Percentiles rank a stretch among this genome's conserved stretches.
Evolutionary conservation across 2,797 vertebrate species (phyloP).

Genomic region (Amniataba percoides): DNA sequence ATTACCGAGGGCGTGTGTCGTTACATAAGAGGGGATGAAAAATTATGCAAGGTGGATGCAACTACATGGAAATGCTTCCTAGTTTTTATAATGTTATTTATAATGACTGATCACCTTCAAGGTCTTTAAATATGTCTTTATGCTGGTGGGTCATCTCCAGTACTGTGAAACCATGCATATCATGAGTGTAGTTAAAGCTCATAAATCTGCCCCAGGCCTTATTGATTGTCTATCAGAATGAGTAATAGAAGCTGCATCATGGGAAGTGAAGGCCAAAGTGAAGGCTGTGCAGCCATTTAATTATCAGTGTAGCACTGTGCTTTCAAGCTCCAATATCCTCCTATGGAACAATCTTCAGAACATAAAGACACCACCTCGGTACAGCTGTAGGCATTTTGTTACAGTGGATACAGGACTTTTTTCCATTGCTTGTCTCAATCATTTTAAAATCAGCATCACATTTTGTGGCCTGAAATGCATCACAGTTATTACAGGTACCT

Average conservation of each 20-base stretch:
- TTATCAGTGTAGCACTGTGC: background rate
- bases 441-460: background rate
- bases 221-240: slow-evolving; percentile 2
- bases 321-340: background rate
- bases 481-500: no score
- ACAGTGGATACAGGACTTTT: no score
- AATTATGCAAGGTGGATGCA: background rate
- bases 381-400: background rate
- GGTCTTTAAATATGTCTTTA: background rate
- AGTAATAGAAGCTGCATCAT: background rate
- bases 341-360: no score
- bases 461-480: background rate
- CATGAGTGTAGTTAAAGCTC: background rate
- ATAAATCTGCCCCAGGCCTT: background rate
- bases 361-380: background rate
- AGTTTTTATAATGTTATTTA: slow-evolving; percentile 38
- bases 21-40: slow-evolving; percentile 5
- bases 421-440: no score
- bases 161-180: background rate
- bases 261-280: background rate
- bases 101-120: slow-evolving; percentile 11
- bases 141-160: background rate
- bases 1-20: slow-evolving; percentile 27
- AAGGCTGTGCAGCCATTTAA: background rate
- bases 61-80: slow-evolving; percentile 9